These are phyloP conservation scores for Cantharis lateralis DNA, from an alignment of 2,888 invertebrate genomes.

Conservation along the genomic window DNA sequence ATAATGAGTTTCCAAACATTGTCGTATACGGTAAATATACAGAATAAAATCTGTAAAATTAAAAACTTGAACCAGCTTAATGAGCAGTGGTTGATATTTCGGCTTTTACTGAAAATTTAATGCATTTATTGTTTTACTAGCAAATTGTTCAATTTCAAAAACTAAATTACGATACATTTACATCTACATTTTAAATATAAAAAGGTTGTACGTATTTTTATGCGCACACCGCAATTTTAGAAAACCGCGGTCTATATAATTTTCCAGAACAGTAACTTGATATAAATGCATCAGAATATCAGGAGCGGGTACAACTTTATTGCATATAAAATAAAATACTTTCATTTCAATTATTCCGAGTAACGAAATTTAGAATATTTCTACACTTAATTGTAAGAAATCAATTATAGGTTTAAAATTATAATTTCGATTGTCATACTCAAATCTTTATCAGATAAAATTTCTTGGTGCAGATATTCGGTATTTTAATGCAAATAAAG, in stretches of 20 bases:
- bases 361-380: slow-evolving; percentile 7
- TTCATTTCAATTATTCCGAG: slow-evolving; percentile 7
- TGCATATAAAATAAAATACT: slow-evolving; percentile 1
- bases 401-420: not conserved
- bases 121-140: not conserved
- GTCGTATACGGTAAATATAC: not conserved
- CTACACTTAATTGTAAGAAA: not conserved
- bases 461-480: not conserved
- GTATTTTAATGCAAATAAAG: not conserved
- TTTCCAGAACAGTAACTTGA: slow-evolving; percentile 12
- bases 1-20: not conserved
- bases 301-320: not conserved
- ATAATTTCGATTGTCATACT: not conserved
- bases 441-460: not conserved
- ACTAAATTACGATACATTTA: not conserved
- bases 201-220: slow-evolving; percentile 2
- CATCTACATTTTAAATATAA: not conserved
- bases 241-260: slow-evolving; percentile 15
- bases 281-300: slow-evolving; percentile 8
- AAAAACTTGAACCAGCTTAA: slow-evolving; percentile 8
- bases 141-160: not conserved
- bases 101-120: not conserved
- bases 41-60: not conserved
- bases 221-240: not conserved
- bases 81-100: not conserved